Evolutionary conservation across 2,113 vertebrate genomes (phyloP), one percentile per base, ranked within the genome.

Genomic region (Burhinus oedicnemus): DNA sequence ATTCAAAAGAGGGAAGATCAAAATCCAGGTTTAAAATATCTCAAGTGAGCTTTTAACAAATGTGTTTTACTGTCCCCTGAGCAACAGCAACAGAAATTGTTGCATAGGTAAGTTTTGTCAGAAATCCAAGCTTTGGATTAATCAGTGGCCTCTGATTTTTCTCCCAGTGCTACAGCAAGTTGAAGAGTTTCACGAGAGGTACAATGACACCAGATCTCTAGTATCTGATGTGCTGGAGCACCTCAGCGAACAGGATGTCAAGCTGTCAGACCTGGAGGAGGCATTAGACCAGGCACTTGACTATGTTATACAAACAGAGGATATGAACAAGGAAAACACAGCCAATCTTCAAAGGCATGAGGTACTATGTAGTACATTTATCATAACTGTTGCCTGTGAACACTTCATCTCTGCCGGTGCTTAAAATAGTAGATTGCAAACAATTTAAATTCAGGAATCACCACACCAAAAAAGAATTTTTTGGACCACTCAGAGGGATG

Each of bases 101-200:
- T 82, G 29, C 29, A 20, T 3, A 22, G 36, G 36, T 58, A 52
- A 26, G 51, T 86, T 61, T 45, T 78, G 47, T 17, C 82, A 88
- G 52, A 88, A 87, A 79, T 52, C 21, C 34, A 79, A 78, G 47
- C 20, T 86, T 45, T 54, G 60, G n/a, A 22, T 91, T 96, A 78
- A 97, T 76, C 58, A 17, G 17, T 17, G 15, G 1, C 26, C 36
- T 91, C 52, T 91, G 60, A 47, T 81, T 92, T 93, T 97, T 95
- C 66, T 87, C 70, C 71, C 91, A 99, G 99, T 98, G 81, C 83
- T 99, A 52, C 97, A 77, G 71, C 98, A 97, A 55, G 97, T 99
- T 62, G 99, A 98, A 93, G 98, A 97, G 61, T 94, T 99, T 97
- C 98, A 99, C 21, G 98, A 98, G 94, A 98, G 98, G 79, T 92